Percentiles rank a stretch among this genome's conserved stretches.
phyloP scores from a whole-genome alignment of 2,113 vertebrate species.

The Eretmochelys imbricata region DNA sequence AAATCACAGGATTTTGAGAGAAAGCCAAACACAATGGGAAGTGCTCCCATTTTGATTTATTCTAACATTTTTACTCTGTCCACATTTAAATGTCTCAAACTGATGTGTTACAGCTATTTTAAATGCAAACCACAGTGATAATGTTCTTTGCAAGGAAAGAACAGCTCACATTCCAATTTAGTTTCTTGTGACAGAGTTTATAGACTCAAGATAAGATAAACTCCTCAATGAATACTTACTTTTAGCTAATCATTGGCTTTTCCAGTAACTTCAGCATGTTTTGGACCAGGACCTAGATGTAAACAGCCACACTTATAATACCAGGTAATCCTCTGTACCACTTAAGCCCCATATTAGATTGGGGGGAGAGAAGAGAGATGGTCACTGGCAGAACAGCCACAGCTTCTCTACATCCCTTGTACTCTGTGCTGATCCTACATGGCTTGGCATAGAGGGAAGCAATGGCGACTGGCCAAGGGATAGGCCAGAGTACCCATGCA shows the following conservation, averaged over 20 bases:
- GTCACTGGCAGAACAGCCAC: too few relatives aligned
- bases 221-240: neutral
- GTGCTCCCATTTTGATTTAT: neutral
- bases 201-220: neutral
- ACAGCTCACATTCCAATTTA: neutral
- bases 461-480: neutral
- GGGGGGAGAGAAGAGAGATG: too few relatives aligned
- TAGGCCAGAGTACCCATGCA: neutral
- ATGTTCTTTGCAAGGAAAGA: neutral
- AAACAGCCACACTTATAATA: neutral
- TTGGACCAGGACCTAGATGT: neutral
- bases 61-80: neutral
- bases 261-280: neutral
- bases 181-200: neutral
- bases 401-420: neutral
- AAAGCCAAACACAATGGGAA: neutral
- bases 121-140: neutral
- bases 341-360: neutral
- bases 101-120: neutral
- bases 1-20: neutral
- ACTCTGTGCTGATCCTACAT: neutral
- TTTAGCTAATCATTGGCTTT: neutral
- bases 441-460: neutral
- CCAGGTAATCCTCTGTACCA: fast-evolving
- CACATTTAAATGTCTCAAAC: neutral